phyloP scores from a whole-genome alignment of 2,888 invertebrate genomes.

The Apocheima hispidaria region DNA sequence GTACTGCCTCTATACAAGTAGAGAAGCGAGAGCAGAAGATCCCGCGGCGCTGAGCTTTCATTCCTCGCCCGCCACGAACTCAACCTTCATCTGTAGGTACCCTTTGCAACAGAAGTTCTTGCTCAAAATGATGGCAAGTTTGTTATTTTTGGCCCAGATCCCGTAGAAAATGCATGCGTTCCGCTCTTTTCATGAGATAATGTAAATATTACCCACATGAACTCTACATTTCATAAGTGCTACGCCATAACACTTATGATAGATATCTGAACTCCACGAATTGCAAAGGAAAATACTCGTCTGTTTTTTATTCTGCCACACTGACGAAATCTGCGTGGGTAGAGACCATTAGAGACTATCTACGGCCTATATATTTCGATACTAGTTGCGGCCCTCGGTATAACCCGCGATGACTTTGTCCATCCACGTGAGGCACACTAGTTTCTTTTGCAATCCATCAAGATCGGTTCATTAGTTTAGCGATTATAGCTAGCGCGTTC shows the following conservation, averaged over 20 bases:
- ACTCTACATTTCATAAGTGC: slow-evolving; percentile 5
- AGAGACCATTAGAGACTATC: slow-evolving; percentile 3
- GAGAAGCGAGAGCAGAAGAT: too few species aligned
- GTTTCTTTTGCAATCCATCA: too few species aligned
- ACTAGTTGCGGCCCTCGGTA: background rate
- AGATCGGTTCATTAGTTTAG: too few species aligned
- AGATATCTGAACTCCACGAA: slow-evolving; percentile 23
- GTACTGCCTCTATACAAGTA: too few species aligned
- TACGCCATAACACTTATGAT: slow-evolving; percentile 26
- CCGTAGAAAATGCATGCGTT: background rate
- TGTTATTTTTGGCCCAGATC: background rate
- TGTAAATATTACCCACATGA: slow-evolving; percentile 7
- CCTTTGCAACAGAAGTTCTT: background rate
- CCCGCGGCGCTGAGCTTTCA: too few species aligned
- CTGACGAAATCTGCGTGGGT: slow-evolving; percentile 40
- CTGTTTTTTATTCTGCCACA: slow-evolving; percentile 32
- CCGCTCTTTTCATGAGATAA: background rate
- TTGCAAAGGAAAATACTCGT: slow-evolving; percentile 23
- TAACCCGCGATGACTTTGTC: too few species aligned
- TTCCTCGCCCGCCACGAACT: too few species aligned
- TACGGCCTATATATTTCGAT: slow-evolving; percentile 6
- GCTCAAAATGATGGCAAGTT: background rate
- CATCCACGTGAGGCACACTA: too few species aligned
- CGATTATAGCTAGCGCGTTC: too few species aligned
- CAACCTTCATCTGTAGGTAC: too few species aligned